Percentiles rank a stretch among this genome's conserved stretches.
Conservation (phyloP, 2,888 invertebrate genomes). For the Phasia obesa region DNA sequence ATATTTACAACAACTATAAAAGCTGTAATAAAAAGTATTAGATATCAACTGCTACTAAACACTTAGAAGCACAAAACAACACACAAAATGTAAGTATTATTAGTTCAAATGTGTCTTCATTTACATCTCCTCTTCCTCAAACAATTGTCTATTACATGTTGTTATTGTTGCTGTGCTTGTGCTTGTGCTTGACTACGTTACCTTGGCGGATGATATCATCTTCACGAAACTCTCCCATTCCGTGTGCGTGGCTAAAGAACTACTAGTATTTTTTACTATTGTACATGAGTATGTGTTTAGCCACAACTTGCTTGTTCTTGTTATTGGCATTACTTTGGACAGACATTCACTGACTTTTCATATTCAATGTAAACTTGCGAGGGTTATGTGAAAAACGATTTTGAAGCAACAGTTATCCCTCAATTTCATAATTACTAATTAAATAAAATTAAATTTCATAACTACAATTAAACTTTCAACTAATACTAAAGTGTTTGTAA, state of each 20-base stretch:
- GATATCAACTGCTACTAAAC: constrained; percentile 33
- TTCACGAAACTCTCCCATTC: constrained; percentile 55
- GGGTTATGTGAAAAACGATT: constrained; percentile 1
- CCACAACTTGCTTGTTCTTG: constrained; percentile 24
- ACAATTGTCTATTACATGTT: constrained; percentile 11
- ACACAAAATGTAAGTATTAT: constrained; percentile 5
- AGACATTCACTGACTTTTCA: constrained; percentile 14
- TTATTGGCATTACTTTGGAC: constrained; percentile 15
- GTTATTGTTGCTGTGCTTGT: constrained; percentile 10
- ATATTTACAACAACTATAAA: constrained; percentile 21
- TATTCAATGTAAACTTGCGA: constrained; percentile 24
- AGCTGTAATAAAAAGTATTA: constrained; percentile 15
- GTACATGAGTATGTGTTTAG: constrained; percentile 56
- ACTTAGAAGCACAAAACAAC: background rate
- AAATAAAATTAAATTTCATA: too few relatives aligned
- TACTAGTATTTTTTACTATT: constrained; percentile 24
- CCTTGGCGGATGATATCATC: constrained; percentile 77
- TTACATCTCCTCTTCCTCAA: background rate
- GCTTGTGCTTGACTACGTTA: constrained; percentile 33
- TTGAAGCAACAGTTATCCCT: too few relatives aligned
- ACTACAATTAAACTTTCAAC: too few relatives aligned
- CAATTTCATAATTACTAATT: too few relatives aligned
- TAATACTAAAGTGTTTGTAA: too few relatives aligned
- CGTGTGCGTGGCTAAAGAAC: constrained; percentile 22
- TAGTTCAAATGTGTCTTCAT: constrained; percentile 7